Base-by-base conservation (phyloP, 2,113 vertebrate genomes). In the Corynorhinus townsendii region DNA sequence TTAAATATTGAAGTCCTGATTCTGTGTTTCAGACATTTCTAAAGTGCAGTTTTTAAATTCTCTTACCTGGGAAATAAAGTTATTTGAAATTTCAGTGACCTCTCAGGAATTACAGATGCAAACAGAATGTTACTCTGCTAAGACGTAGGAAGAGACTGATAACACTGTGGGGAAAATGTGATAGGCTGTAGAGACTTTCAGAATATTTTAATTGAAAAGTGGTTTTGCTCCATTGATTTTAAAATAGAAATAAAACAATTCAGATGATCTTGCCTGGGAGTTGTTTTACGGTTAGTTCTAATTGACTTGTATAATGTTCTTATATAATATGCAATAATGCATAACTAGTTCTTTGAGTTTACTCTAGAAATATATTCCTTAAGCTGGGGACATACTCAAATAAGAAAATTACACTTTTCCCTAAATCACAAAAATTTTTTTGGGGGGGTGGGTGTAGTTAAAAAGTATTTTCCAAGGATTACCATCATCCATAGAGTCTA, bases 211-310 rank as follows among this genome's bases (percentile, higher is more conserved):
- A 92, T 43, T 49, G 3, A 28, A 92, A 72, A 56, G 22, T 54
- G 30, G 92, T 89, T 92, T 93, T 81, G 47, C 26, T 90, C 52
- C 56, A 75, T 6, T 76, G 71, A 75, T 89, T 89, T 88, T 82
- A 59, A 92, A 94, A 90, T 49, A 90, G 35, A 91, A 89, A 89
- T 75, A 90, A 94, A 96, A 90, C 22, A 93, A 77, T 95, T 95
- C 16, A 73, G 77, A 68, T 77, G 6, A 62, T 72, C 15, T 93
- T 81, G 20, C 15, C 35, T 75, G 49, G 26, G 90, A 85, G 24
- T 76, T 93, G 35, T 84, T 94, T 97, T 76, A 90, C 14, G 56
- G 17, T 90, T 52, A 40, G 30, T 92, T 93, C 38, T 95, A 88
- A 92, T 40, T 86, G 85, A 92, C 68, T 90, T 69, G 11, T 82